These are phyloP conservation scores for Xiphorhynchus erythropygius DNA, from an alignment of 2,797 vertebrate genomes.

Conservation along the genomic window DNA sequence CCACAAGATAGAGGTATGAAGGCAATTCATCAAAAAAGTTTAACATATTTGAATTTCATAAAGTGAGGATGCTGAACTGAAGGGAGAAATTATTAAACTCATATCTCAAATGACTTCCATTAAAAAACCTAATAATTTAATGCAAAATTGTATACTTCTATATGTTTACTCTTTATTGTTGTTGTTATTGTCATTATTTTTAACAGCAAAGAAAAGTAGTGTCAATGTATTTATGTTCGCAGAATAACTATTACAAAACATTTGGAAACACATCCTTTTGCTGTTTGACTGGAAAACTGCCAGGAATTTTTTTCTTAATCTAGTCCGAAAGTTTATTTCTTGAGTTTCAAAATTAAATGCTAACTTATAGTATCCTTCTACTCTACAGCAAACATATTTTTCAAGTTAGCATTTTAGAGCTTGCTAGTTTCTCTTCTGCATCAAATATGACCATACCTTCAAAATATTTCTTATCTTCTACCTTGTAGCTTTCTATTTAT, in stretches of 20 bases:
- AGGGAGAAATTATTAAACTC: not conserved
- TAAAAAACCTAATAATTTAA: not conserved
- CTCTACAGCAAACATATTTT: not conserved
- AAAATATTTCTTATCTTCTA: not conserved
- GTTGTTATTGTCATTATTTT: not conserved
- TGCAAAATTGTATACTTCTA: not conserved
- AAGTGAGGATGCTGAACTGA: not conserved
- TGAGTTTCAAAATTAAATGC: not conserved
- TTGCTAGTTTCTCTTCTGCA: not conserved
- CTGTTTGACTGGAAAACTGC: not conserved
- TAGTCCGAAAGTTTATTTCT: not conserved
- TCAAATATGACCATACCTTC: not conserved
- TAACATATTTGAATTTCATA: not conserved
- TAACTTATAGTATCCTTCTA: fast-evolving
- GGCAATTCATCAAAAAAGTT: not conserved
- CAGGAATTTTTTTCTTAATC: not conserved
- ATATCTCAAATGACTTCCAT: not conserved
- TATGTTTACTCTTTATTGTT: not conserved
- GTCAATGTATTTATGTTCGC: not conserved
- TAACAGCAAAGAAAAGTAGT: not conserved
- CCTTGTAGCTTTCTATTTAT: not conserved
- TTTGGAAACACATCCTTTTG: not conserved
- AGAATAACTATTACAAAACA: not conserved
- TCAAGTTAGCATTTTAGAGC: not conserved
- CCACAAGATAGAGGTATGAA: not conserved